phyloP scores from a whole-genome alignment of 2,797 vertebrate species.

The Halcyon chelicuti region DNA sequence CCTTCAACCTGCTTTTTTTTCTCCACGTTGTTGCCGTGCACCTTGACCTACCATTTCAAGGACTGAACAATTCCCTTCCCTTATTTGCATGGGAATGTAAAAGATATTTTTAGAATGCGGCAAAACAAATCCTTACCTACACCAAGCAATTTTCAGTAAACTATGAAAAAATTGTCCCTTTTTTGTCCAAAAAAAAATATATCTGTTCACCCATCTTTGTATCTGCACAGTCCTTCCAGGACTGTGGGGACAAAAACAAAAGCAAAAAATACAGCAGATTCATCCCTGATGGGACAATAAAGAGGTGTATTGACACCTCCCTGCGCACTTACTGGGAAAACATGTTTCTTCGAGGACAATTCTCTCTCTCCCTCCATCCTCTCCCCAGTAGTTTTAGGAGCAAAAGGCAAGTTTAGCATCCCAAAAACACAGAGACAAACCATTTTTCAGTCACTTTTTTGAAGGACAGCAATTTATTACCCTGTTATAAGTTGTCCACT shows the following conservation, averaged over 20 bases:
- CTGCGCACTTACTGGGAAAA: slow-evolving; percentile 1
- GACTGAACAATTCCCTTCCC: slow-evolving; percentile 24
- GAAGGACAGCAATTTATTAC: not conserved
- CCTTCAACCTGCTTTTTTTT: slow-evolving; percentile 26
- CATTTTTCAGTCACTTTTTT: not conserved
- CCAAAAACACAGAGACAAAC: not conserved
- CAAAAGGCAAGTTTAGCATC: not conserved
- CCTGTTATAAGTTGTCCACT: not conserved
- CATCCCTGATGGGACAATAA: slow-evolving; percentile 16
- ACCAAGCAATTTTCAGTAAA: not conserved
- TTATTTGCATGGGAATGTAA: slow-evolving; percentile 11
- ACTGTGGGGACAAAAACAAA: not conserved
- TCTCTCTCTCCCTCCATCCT: not conserved
- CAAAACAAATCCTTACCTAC: not conserved
- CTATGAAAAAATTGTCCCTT: not conserved
- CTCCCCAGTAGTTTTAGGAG: not conserved
- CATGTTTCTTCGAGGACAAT: slow-evolving; percentile 25
- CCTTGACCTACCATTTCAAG: slow-evolving; percentile 48
- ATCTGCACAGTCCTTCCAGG: not conserved
- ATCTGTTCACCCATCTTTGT: not conserved
- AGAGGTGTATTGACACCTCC: not conserved
- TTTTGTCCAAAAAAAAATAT: not conserved
- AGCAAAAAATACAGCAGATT: not conserved
- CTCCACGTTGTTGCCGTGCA: not conserved
- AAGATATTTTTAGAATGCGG: slow-evolving; percentile 42